These are phyloP conservation scores for Glaucopsyche alexis DNA, from an alignment of 2,888 invertebrate species.

Conservation along the genomic window DNA sequence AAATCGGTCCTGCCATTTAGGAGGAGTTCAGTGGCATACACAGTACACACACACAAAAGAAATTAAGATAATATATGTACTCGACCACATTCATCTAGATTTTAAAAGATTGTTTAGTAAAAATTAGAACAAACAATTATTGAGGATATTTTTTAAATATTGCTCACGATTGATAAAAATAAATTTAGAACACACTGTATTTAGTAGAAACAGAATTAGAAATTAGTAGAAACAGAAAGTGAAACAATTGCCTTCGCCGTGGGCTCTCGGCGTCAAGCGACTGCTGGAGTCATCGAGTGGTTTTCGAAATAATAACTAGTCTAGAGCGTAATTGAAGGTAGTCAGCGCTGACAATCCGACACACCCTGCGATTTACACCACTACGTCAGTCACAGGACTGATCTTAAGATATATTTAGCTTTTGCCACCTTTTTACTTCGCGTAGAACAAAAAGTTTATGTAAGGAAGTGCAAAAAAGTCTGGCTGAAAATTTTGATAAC, in stretches of 20 bases:
- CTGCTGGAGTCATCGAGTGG: conserved; percentile 63
- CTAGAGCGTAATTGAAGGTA: conserved; percentile 67
- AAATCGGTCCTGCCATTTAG: too few relatives aligned
- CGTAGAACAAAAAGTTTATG: not conserved
- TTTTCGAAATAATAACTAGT: conserved; percentile 71
- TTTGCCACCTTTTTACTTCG: not conserved
- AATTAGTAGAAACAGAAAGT: conserved; percentile 20
- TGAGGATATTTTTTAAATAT: too few relatives aligned
- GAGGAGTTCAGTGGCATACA: too few relatives aligned
- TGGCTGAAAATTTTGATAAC: too few relatives aligned
- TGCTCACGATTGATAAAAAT: too few relatives aligned
- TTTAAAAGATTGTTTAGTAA: too few relatives aligned
- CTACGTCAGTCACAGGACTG: conserved; percentile 35
- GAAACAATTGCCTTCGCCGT: not conserved
- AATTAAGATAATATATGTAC: too few relatives aligned
- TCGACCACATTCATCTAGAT: too few relatives aligned
- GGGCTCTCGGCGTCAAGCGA: conserved; percentile 43
- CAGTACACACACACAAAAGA: too few relatives aligned
- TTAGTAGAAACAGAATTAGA: not conserved
- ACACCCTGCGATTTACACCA: conserved; percentile 46
- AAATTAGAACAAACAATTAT: too few relatives aligned
- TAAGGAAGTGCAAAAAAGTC: not conserved
- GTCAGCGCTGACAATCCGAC: conserved; percentile 51
- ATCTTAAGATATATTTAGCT: conserved; percentile 44
- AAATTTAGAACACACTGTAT: too few relatives aligned